Conservation (phyloP, 2,113 vertebrate genomes). For the Pterophyllum scalare region DNA sequence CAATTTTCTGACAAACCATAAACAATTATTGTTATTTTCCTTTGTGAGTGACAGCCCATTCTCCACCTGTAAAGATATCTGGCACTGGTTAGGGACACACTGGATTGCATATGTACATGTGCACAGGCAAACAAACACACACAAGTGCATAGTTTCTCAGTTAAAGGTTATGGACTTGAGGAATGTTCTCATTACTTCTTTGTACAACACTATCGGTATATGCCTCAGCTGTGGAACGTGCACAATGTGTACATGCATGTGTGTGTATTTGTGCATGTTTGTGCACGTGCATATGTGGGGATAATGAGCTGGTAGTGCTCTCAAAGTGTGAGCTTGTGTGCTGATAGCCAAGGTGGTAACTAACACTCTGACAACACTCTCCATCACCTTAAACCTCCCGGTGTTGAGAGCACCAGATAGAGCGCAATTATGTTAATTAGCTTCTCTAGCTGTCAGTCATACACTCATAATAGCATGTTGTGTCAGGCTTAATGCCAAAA, state of each 20-base stretch:
- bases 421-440: slow-evolving; percentile 66
- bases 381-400: slow-evolving; percentile 56
- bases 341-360: slow-evolving; percentile 61
- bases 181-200: slow-evolving; percentile 71
- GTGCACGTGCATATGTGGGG: slow-evolving; percentile 17
- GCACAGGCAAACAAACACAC: not conserved
- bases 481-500: slow-evolving; percentile 28
- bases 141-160: slow-evolving; percentile 21
- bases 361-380: slow-evolving; percentile 61
- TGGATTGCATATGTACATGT: not conserved
- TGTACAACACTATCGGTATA: slow-evolving; percentile 55
- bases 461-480: slow-evolving; percentile 29
- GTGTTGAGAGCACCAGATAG: slow-evolving; percentile 39
- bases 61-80: slow-evolving; percentile 46
- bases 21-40: slow-evolving; percentile 50
- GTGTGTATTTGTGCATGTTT: not conserved
- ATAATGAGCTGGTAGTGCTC: slow-evolving; percentile 62
- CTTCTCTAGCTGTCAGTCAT: slow-evolving; percentile 56
- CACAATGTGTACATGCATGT: not conserved
- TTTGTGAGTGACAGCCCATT: slow-evolving; percentile 63
- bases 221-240: slow-evolving; percentile 18
- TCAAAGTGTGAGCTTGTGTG: slow-evolving; percentile 26
- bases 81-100: slow-evolving; percentile 2
- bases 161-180: slow-evolving; percentile 71
- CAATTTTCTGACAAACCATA: slow-evolving; percentile 50